phyloP scores from a whole-genome alignment of 2,888 invertebrate genomes.

The Epistrophe grossulariae region DNA sequence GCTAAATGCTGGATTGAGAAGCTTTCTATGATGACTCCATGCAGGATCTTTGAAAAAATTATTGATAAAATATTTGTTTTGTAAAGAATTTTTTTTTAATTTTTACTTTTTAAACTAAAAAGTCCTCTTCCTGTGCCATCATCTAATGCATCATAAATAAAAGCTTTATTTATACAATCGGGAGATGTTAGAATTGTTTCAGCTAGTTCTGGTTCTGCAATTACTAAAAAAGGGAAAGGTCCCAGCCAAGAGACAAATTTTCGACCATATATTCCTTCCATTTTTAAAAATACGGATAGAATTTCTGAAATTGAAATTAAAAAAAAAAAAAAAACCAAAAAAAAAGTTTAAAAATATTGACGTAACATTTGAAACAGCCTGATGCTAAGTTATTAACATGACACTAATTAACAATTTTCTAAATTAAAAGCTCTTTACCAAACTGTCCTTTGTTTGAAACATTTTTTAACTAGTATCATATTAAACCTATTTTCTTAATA shows the following conservation, averaged over 20 bases:
- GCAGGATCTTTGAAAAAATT: slow-evolving; percentile 77
- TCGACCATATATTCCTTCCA: slow-evolving; percentile 76
- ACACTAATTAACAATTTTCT: too few relatives aligned
- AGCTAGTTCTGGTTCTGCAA: slow-evolving; percentile 79
- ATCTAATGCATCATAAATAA: slow-evolving; percentile 80
- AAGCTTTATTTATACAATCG: slow-evolving; percentile 80
- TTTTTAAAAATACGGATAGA: slow-evolving; percentile 50
- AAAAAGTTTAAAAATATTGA: too few relatives aligned
- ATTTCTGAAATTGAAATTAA: slow-evolving; percentile 46
- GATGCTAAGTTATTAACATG: too few relatives aligned
- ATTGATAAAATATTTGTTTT: background rate
- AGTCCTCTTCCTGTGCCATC: slow-evolving; percentile 80
- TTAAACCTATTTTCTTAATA: too few relatives aligned
- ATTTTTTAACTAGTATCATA: too few relatives aligned
- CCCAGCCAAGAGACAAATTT: slow-evolving; percentile 81
- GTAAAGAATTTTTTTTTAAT: background rate
- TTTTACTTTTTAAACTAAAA: slow-evolving; percentile 79
- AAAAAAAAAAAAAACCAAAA: background rate
- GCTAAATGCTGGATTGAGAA: slow-evolving; percentile 81
- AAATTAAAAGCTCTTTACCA: too few relatives aligned
- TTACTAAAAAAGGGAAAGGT: slow-evolving; percentile 81
- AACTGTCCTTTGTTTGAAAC: too few relatives aligned
- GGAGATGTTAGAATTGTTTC: slow-evolving; percentile 81
- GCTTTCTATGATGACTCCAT: slow-evolving; percentile 81
- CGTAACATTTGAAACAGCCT: too few relatives aligned